A percentile compares a stretch with the other conserved stretches of the same genome.
Evolutionary conservation across 2,888 invertebrate species (phyloP).

Genomic region (Luffia ferchaultella): DNA sequence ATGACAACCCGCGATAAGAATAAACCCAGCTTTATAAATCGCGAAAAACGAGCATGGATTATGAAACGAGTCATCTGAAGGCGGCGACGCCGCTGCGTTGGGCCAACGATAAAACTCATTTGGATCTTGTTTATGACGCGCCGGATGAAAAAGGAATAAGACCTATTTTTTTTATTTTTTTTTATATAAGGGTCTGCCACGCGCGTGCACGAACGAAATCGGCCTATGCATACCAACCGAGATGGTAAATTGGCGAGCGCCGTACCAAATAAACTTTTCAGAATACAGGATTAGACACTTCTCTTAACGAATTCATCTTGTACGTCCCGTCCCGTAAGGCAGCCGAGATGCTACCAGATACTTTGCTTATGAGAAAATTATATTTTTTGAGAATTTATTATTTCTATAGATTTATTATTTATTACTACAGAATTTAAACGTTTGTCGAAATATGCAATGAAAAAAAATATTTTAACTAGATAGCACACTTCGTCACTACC

Average conservation of each 20-base stretch:
- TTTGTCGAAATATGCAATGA: no score
- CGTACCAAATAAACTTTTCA: not conserved
- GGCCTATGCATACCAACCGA: not conserved
- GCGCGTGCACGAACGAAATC: not conserved
- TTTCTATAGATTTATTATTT: no score
- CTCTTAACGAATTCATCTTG: no score
- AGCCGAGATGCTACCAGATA: no score
- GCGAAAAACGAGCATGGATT: conserved; percentile 23
- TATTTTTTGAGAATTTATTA: no score
- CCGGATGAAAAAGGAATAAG: conserved; percentile 3
- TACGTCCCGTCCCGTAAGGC: no score
- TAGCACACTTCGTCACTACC: no score
- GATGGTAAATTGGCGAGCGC: not conserved
- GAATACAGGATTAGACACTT: no score
- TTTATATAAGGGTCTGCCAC: not conserved
- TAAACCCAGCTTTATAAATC: conserved; percentile 24
- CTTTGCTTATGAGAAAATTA: no score
- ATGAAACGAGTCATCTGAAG: conserved; percentile 24
- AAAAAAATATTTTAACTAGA: no score
- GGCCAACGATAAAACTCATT: conserved; percentile 19
- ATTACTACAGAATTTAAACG: no score
- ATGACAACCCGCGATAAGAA: conserved; percentile 22
- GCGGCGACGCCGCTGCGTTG: conserved; percentile 14
- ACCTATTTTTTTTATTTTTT: not conserved
- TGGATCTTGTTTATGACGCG: conserved; percentile 23